Percentiles rank a stretch among this genome's conserved stretches.
phyloP scores from a whole-genome alignment of 1,140 invertebrate genomes.

The Plectrocnemia conspersa region DNA sequence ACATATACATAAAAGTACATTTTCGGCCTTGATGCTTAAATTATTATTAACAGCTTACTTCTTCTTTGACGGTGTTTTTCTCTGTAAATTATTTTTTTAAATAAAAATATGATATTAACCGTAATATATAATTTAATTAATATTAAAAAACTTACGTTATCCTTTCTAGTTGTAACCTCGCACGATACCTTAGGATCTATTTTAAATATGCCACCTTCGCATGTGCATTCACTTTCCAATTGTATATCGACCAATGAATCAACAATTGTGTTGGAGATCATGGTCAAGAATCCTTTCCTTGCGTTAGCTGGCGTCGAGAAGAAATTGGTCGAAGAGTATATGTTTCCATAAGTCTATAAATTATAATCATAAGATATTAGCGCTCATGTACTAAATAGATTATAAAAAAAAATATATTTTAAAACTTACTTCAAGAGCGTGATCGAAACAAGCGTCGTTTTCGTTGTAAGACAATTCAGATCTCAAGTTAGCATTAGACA shows the following conservation, averaged over 20 bases:
- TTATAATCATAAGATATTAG: background rate
- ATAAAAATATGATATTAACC: background rate
- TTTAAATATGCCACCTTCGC: slow-evolving; percentile 33
- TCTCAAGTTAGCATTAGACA: slow-evolving; percentile 38
- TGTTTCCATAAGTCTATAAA: slow-evolving; percentile 51
- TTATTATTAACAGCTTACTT: slow-evolving; percentile 1
- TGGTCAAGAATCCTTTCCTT: slow-evolving; percentile 55
- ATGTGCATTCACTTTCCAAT: slow-evolving; percentile 52
- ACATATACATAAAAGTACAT: slow-evolving; percentile 13
- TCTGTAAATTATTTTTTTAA: background rate
- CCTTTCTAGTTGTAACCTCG: slow-evolving; percentile 9
- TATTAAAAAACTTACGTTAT: slow-evolving; percentile 11
- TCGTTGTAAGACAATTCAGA: slow-evolving; percentile 26
- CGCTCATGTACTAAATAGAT: background rate
- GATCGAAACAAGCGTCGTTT: slow-evolving; percentile 39
- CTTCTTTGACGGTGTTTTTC: slow-evolving; percentile 9
- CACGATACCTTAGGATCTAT: slow-evolving; percentile 12
- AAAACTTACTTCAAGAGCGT: slow-evolving; percentile 40
- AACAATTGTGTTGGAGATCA: slow-evolving; percentile 48
- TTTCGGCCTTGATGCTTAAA: slow-evolving; percentile 4
- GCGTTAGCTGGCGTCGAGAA: slow-evolving; percentile 49
- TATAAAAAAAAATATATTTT: slow-evolving; percentile 1
- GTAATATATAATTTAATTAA: background rate
- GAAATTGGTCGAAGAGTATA: slow-evolving; percentile 54
- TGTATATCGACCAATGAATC: slow-evolving; percentile 45